Percentiles rank a stretch among this genome's conserved stretches.
These are phyloP conservation scores for Pseudococcus viburni DNA, from an alignment of 2,888 invertebrate genomes.

Conservation along the genomic window DNA sequence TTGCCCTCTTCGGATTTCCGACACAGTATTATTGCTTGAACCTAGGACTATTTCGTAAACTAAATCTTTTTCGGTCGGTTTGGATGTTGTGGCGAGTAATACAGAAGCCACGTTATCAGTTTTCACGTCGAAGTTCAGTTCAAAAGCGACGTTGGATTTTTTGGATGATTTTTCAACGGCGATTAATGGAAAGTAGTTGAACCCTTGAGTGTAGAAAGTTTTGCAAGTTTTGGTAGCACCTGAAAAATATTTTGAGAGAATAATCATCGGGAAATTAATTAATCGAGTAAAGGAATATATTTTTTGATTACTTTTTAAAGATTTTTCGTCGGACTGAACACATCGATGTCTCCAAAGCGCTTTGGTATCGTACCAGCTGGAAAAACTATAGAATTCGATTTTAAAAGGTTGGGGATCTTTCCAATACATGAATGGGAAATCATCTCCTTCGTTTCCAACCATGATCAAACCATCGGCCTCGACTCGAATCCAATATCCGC, in stretches of 20 bases:
- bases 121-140: neutral
- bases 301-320: neutral
- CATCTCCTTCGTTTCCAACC: slow-evolving; percentile 2
- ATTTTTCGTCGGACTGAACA: neutral
- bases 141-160: neutral
- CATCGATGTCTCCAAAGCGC: neutral
- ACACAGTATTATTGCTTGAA: neutral
- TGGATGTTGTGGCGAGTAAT: neutral
- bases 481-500: neutral
- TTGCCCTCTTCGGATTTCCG: neutral
- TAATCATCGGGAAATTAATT: too few species aligned
- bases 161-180: neutral
- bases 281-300: neutral
- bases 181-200: neutral
- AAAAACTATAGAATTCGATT: neutral
- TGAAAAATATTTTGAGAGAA: neutral
- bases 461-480: neutral
- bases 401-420: neutral
- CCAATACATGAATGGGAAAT: neutral
- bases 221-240: neutral
- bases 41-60: neutral
- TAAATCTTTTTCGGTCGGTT: neutral
- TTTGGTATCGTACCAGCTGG: neutral
- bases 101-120: neutral
- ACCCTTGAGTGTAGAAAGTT: neutral